These are phyloP conservation scores for Elysia chlorotica DNA, from an alignment of 1,140 invertebrate species.

Conservation along the genomic window DNA sequence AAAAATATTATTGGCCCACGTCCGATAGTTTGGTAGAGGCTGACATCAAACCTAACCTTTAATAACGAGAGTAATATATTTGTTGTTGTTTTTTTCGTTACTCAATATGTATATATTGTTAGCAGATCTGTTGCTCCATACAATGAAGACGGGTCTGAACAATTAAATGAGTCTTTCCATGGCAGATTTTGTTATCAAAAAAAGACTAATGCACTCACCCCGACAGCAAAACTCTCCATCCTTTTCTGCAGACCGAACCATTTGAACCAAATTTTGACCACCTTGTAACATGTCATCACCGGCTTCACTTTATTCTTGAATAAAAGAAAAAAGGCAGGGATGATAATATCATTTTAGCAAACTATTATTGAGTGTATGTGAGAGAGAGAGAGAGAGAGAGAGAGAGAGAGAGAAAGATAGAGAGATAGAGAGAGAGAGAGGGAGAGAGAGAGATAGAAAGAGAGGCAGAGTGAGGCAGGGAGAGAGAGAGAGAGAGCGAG, in stretches of 20 bases:
- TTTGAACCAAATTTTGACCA: conserved; percentile 97
- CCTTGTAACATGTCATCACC: conserved; percentile 98
- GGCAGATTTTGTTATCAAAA: no score
- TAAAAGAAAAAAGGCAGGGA: no score
- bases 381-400: no score
- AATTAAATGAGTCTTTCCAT: neutral
- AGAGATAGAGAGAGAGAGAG: no score
- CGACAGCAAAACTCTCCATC: conserved; percentile 82
- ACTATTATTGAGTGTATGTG: no score
- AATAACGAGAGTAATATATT: neutral
- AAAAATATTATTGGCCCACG: no score
- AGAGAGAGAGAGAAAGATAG: no score
- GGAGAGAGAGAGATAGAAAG: no score
- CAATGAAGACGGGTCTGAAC: neutral
- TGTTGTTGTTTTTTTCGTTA: neutral
- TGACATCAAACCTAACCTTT: neutral
- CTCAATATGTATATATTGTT: neutral
- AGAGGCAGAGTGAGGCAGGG: no score
- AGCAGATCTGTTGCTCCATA: neutral
- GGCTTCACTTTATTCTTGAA: conserved; percentile 69
- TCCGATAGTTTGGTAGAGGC: no score
- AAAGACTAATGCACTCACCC: conserved; percentile 33
- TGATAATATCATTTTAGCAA: no score
- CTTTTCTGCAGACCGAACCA: conserved; percentile 97
- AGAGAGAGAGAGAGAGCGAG: no score